Evolutionary conservation across 2,113 vertebrate genomes (phyloP), one percentile per base, ranked within the genome.

Genomic region (Aphyosemion australe): DNA sequence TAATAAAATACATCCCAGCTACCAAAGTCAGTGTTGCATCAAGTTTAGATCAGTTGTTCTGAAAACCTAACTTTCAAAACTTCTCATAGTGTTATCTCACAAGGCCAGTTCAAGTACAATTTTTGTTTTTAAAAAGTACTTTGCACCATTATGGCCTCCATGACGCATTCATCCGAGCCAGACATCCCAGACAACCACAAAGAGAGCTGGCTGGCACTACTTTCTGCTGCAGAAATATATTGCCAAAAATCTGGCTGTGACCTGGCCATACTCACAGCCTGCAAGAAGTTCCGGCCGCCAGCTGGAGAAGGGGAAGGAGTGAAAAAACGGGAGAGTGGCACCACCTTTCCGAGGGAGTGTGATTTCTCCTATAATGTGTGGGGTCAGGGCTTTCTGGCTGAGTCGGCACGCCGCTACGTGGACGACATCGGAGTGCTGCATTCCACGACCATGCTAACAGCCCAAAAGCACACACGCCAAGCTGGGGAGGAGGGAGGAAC

Each of bases 371-470:
- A 96, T 4, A 87, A 76, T 0, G 91, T 95, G 2, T 95, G 95
- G 54, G 96, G 96, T 9, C 93, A 92, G 0, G 95, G 95, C 0
- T 89, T 94, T 2, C 88, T 97, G 76, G 94, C 94, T 0, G 95
- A 96, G 50, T 94, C 96, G 0, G 88, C 93, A 0, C 92, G 92
- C 10, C 90, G 93, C 71, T 97, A 96, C 86, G 74, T 96, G 69
- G 95, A 96, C 0, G 96, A 96, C 85, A 97, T 97, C 4, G 93
- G 94, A 1, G 93, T 94, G 76, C 92, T 95, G 21, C 95, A 97
- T 85, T 92, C 94, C 67, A 94, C 93, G 0, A 94, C 93, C 0
- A 78, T 93, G 18, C 89, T 94, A 0, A 93, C 74, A 0, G 86
- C 91, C 18, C 93, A 93, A 0, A 89, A 90, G 53, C 89, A 91